These are phyloP conservation scores for Heteromurus nitidus DNA, from an alignment of 2,888 invertebrate genomes.

Conservation along the genomic window DNA sequence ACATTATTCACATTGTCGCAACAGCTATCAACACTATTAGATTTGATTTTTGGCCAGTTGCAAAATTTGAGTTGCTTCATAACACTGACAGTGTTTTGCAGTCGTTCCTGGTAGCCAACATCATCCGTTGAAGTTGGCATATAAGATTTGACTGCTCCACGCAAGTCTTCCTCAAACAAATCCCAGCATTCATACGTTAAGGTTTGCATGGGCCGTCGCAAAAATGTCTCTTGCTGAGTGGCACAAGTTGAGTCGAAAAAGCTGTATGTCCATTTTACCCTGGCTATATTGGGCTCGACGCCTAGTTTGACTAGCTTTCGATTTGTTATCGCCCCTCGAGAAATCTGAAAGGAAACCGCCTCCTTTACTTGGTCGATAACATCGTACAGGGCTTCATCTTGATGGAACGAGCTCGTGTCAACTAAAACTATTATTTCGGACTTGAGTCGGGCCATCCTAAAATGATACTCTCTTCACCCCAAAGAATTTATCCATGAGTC, in stretches of 20 bases:
- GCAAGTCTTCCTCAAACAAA: constrained; percentile 33
- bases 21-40: neutral
- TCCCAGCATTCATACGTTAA: constrained; percentile 53
- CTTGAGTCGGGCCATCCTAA: neutral
- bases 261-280: constrained; percentile 44
- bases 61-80: constrained; percentile 8
- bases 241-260: constrained; percentile 44
- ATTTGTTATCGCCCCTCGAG: constrained; percentile 46
- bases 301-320: constrained; percentile 43
- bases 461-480: too few species aligned
- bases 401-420: constrained; percentile 38
- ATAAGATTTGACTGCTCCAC: constrained; percentile 15
- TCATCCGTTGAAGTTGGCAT: neutral
- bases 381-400: neutral
- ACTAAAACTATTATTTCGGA: constrained; percentile 38
- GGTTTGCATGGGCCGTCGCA: constrained; percentile 14
- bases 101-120: neutral
- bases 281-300: constrained; percentile 32
- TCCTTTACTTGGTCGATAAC: constrained; percentile 47
- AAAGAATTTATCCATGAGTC: too few species aligned
- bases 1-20: neutral
- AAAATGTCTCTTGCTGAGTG: neutral
- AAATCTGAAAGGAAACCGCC: constrained; percentile 51
- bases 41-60: neutral
- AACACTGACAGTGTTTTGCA: constrained; percentile 25